Conservation (phyloP, 2,888 invertebrate species). For the Zootermopsis nevadensis region DNA sequence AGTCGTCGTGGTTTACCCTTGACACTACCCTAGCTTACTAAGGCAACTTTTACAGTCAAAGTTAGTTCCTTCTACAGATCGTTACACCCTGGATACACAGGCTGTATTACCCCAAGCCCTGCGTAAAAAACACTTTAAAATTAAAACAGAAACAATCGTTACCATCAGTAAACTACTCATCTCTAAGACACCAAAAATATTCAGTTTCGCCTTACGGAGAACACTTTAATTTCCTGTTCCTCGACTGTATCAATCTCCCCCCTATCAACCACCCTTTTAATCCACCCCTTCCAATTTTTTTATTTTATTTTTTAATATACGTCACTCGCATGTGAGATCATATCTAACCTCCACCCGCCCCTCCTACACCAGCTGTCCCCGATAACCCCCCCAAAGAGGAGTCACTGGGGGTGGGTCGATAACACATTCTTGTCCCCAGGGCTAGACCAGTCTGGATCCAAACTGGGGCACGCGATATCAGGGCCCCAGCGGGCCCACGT, state of each 20-base stretch:
- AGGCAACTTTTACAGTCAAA: too few relatives aligned
- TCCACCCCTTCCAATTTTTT: conserved; percentile 29
- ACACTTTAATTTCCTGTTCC: conserved; percentile 44
- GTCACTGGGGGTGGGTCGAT: conserved; percentile 14
- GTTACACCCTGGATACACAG: too few relatives aligned
- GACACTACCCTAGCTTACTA: too few relatives aligned
- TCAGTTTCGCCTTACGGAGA: conserved; percentile 33
- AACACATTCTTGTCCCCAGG: neutral
- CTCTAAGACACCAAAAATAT: conserved; percentile 21
- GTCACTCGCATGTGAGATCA: conserved; percentile 46
- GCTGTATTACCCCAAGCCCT: neutral
- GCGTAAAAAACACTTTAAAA: neutral
- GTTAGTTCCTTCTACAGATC: too few relatives aligned
- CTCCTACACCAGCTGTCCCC: conserved; percentile 40
- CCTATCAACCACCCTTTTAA: neutral
- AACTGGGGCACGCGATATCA: neutral
- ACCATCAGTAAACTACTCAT: neutral
- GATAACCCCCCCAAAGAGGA: conserved; percentile 27
- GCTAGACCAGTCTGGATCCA: neutral
- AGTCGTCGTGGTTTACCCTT: too few relatives aligned
- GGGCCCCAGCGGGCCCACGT: neutral
- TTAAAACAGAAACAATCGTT: neutral
- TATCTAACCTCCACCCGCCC: conserved; percentile 26
- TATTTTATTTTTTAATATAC: conserved; percentile 44
- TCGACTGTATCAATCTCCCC: conserved; percentile 27